Evolutionary conservation across 2,888 invertebrate species (phyloP).

Genomic region (Caenorhabditis parvicauda): DNA sequence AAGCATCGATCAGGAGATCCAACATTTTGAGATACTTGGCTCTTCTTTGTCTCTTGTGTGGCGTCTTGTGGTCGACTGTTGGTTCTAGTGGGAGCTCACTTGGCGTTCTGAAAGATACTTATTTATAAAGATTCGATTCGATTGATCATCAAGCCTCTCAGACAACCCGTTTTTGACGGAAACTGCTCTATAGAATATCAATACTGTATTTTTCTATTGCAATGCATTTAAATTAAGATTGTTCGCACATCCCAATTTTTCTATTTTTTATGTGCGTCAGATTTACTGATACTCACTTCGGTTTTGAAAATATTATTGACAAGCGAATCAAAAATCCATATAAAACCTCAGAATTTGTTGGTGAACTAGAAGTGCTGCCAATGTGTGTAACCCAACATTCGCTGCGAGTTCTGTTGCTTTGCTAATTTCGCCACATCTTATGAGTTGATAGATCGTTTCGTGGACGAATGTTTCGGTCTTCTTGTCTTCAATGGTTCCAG

Average conservation of each 20-base stretch:
- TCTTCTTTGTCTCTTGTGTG: slow-evolving; percentile 14
- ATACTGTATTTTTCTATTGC: too few relatives aligned
- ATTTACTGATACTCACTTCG: too few relatives aligned
- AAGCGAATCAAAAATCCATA: too few relatives aligned
- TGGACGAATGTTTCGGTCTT: slow-evolving; percentile 8
- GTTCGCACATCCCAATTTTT: too few relatives aligned
- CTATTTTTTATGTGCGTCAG: too few relatives aligned
- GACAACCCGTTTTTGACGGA: too few relatives aligned
- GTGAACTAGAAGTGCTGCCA: slow-evolving; percentile 15
- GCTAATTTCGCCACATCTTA: slow-evolving; percentile 13
- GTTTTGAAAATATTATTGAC: too few relatives aligned
- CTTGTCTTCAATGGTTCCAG: slow-evolving; percentile 18
- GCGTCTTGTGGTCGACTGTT: slow-evolving; percentile 8
- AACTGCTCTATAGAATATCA: too few relatives aligned
- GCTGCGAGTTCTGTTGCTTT: slow-evolving; percentile 20
- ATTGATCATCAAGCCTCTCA: too few relatives aligned
- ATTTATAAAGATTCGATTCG: too few relatives aligned
- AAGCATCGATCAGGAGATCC: slow-evolving; percentile 11
- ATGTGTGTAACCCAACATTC: slow-evolving; percentile 19
- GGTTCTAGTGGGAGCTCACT: slow-evolving; percentile 11
- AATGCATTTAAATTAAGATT: too few relatives aligned
- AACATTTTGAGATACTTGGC: slow-evolving; percentile 20
- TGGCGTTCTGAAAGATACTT: slow-evolving; percentile 17
- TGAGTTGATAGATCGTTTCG: slow-evolving; percentile 12
- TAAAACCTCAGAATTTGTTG: slow-evolving; percentile 14